Conservation (phyloP, 2,888 invertebrate genomes). For the Pachymerium ferrugineum region DNA sequence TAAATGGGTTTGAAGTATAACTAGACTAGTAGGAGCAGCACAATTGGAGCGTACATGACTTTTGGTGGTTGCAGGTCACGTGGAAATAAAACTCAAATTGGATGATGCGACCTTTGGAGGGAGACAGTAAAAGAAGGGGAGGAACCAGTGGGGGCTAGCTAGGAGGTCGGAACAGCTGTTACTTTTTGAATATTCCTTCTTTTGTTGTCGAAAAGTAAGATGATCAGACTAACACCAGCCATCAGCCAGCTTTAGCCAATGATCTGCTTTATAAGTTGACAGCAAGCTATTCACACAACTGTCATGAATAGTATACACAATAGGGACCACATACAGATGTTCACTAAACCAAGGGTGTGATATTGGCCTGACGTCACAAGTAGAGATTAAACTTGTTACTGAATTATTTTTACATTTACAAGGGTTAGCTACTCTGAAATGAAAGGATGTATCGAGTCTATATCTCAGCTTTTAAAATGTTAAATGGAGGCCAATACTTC, state of each 20-base stretch:
- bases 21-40: no score
- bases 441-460: no score
- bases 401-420: slow-evolving; percentile 10
- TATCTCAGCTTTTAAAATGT: no score
- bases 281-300: slow-evolving; percentile 10
- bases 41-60: background rate
- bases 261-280: slow-evolving; percentile 21
- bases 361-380: background rate
- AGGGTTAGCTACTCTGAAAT: background rate
- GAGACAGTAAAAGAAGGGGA: slow-evolving; percentile 6
- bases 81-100: slow-evolving; percentile 18
- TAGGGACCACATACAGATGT: slow-evolving; percentile 18
- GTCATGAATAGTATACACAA: slow-evolving; percentile 21
- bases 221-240: slow-evolving; percentile 21
- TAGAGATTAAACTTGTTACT: background rate
- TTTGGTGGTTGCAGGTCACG: slow-evolving; percentile 18
- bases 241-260: slow-evolving; percentile 15
- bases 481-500: no score
- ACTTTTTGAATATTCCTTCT: slow-evolving; percentile 18
- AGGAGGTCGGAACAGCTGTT: slow-evolving; percentile 14
- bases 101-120: slow-evolving; percentile 18
- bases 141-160: background rate
- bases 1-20: background rate
- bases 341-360: background rate
- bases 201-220: slow-evolving; percentile 1